Percentiles rank a stretch among this genome's conserved stretches.
phyloP scores from a whole-genome alignment of 2,888 invertebrate species.

The Ichneumoninae sp. region DNA sequence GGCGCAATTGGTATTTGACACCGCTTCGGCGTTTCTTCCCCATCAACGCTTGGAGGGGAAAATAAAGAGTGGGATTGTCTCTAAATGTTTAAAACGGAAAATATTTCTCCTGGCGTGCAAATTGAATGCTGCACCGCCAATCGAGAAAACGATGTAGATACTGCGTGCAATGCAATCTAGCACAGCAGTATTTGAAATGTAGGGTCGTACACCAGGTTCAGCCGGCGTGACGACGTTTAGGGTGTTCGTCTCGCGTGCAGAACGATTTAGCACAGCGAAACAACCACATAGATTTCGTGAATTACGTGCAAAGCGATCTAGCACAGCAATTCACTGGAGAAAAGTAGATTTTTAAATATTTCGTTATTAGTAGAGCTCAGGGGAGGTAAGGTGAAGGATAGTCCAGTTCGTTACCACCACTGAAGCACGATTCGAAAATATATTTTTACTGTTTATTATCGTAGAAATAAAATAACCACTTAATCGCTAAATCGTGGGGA shows the following conservation, averaged over 20 bases:
- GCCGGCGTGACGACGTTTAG: not conserved
- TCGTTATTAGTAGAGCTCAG: not conserved
- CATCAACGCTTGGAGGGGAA: not conserved
- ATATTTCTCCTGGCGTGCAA: not conserved
- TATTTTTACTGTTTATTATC: not conserved
- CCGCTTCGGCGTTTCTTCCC: not conserved
- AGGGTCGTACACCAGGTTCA: not conserved
- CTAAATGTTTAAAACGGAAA: not conserved
- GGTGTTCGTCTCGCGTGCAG: not conserved
- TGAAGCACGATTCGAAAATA: not conserved
- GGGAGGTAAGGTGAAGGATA: not conserved
- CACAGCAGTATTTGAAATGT: not conserved
- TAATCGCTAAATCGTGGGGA: not conserved
- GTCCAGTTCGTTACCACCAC: not conserved
- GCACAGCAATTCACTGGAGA: not conserved
- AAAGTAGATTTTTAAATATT: not conserved
- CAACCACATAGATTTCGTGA: no score
- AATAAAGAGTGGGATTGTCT: not conserved
- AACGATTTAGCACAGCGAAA: not conserved
- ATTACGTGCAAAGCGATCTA: constrained; percentile 2
- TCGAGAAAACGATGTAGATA: not conserved
- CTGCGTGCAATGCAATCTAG: constrained; percentile 15
- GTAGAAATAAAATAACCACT: no score
- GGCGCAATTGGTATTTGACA: not conserved
- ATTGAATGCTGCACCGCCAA: not conserved